Base-by-base conservation (phyloP, 2,888 invertebrate genomes). In the Agapostemon virescens region DNA sequence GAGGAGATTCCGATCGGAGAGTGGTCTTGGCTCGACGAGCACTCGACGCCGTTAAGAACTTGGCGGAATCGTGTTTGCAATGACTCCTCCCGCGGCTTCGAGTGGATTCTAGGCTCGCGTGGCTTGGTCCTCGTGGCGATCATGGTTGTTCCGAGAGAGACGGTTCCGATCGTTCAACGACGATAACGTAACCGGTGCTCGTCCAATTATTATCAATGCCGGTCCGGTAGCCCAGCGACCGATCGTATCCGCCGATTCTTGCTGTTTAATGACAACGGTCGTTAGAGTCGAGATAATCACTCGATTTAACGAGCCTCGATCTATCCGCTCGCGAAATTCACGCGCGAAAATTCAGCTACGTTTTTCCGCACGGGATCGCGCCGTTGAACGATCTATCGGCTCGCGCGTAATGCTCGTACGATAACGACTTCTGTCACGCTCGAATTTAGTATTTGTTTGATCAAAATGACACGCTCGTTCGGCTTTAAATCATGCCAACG, bases 171-270 rank as follows among this genome's bases (percentile, higher is more conserved):
- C n/a, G 81, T 81, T 77, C 79, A 71, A 76, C 78, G 76, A 33
- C 81, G 81, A 85, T 79, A 84, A 77, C 61, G 68, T 71, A 81
- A 66, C 76, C 58, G 72, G 63, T 79, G 74, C 72, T 87, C 81
- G 69, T 83, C 82, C 83, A 86, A 84, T 85, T 82, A 84, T 83
- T 83, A 84, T 87, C 83, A 81, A 75, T 74, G 72, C 74, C 64
- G 49, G 76, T 74, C 68, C 42, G 2, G 23, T 76, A 68, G 77
- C 69, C 63, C 45, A 33, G 55, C 63, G 36, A 15, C 13, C n/a
- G 61, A 45, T 52, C 58, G 40, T 72, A 69, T 26, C 38, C 68
- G 63, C 2, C 75, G 71, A 80, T 81, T 84, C 87, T 82, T 78
- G 77, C 72, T 40, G 49, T 13, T 58, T 55, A 30, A 26, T 40